Evolutionary conservation across 2,113 vertebrate genomes (phyloP).

Genomic region (Eulemur macaco): DNA sequence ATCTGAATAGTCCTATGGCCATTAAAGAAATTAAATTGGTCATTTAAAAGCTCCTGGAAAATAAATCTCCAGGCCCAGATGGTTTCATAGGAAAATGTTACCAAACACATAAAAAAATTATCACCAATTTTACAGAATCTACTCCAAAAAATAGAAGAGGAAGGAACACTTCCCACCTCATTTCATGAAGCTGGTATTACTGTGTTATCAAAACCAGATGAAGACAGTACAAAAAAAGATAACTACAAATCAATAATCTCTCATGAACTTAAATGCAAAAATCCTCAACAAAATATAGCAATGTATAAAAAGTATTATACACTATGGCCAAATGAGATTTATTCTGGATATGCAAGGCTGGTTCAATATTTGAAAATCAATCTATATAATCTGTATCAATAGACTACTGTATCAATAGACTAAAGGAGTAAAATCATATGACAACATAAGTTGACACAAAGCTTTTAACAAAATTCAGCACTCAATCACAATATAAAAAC

Average conservation of each 20-base stretch:
- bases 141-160: neutral
- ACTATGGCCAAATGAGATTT: neutral
- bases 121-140: neutral
- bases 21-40: neutral
- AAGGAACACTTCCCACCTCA: neutral
- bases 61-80: neutral
- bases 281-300: neutral
- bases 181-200: neutral
- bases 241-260: neutral
- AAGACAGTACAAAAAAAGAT: neutral
- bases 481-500: neutral
- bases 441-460: neutral
- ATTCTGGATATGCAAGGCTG: neutral
- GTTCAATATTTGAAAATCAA: neutral
- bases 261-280: neutral
- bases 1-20: neutral
- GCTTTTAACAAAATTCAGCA: neutral
- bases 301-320: neutral
- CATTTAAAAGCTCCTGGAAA: neutral
- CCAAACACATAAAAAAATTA: neutral
- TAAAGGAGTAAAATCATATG: neutral
- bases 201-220: neutral
- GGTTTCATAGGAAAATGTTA: neutral
- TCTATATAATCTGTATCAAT: neutral
- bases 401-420: neutral